These are phyloP conservation scores for Rhadina sibilatrix DNA, from an alignment of 2,113 vertebrate genomes.

Conservation along the genomic window DNA sequence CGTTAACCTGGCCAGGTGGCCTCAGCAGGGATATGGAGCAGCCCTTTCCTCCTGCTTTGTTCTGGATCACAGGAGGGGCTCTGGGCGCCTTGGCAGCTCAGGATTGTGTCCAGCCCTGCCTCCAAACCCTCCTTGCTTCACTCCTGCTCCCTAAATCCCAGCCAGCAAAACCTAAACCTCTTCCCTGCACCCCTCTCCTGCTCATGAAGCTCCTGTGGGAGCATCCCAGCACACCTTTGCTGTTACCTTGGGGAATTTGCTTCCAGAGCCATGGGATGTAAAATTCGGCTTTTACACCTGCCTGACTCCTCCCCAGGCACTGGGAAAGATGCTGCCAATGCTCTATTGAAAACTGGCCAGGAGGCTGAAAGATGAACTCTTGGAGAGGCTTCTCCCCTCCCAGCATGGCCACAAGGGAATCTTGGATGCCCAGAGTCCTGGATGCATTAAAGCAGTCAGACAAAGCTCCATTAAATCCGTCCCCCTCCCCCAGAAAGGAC, in stretches of 20 bases:
- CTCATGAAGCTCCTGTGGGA: not conserved
- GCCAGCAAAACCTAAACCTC: not conserved
- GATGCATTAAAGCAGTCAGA: not conserved
- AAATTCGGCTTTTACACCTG: not conserved
- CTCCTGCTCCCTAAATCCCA: not conserved
- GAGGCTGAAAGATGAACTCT: not conserved
- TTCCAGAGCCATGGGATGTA: not conserved
- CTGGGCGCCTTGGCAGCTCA: not conserved
- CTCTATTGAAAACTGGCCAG: not conserved
- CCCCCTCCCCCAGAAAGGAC: not conserved
- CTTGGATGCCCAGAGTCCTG: not conserved
- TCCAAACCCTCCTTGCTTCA: not conserved
- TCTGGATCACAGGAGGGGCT: not conserved
- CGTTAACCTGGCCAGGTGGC: accelerated
- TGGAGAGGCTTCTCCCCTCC: not conserved
- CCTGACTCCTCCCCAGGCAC: not conserved
- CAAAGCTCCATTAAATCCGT: not conserved
- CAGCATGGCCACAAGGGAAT: not conserved
- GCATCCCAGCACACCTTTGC: not conserved
- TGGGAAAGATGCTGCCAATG: not conserved
- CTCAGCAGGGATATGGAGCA: not conserved
- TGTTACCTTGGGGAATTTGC: not conserved
- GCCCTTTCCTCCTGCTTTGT: not conserved
- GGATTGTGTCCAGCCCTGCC: not conserved
- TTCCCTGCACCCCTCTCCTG: not conserved